Conservation (phyloP, 64 coral and sea anemone genomes). For the Astreopora myriophthalma region DNA sequence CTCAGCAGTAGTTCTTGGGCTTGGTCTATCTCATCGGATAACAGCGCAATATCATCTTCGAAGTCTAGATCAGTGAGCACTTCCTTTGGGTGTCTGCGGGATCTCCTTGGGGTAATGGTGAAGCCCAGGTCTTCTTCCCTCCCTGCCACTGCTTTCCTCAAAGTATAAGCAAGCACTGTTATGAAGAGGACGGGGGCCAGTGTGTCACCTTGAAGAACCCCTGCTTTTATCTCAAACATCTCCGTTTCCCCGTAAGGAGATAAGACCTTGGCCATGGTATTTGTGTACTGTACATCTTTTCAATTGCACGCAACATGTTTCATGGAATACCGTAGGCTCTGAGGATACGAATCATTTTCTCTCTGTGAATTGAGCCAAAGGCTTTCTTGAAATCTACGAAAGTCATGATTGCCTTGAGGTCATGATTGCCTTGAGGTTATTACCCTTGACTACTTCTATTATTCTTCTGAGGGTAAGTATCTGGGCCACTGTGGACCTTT, state of each 20-base stretch:
- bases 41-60: neutral
- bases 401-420: neutral
- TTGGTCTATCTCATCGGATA: neutral
- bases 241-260: neutral
- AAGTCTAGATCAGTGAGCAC: neutral
- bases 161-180: neutral
- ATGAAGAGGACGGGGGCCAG: neutral
- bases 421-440: neutral
- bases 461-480: conserved; percentile 29
- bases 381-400: conserved; percentile 51
- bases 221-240: neutral
- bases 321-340: neutral
- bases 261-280: neutral
- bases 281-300: neutral
- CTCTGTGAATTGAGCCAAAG: neutral
- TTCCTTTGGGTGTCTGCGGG: neutral
- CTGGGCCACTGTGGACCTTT: neutral
- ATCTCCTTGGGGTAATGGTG: neutral
- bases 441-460: neutral
- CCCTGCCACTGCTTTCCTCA: neutral
- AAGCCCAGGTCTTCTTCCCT: neutral
- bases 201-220: neutral
- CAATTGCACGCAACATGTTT: neutral
- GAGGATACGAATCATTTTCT: neutral
- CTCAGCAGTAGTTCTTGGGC: neutral